Conservation (phyloP, 1,140 invertebrate species). For the Papilio glaucus region DNA sequence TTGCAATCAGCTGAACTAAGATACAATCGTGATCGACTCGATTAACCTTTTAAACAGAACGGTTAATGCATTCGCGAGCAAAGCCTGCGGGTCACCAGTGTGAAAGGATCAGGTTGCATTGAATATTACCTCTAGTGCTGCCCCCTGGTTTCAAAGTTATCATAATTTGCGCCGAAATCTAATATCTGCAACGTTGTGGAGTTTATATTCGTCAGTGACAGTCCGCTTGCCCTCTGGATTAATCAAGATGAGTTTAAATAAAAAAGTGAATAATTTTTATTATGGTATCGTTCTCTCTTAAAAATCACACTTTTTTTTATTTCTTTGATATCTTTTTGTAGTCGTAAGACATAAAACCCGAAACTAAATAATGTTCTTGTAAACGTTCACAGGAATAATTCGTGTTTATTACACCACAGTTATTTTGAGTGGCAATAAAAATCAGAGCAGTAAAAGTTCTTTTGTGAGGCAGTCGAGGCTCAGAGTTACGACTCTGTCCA, state of each 20-base stretch:
- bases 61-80: not conserved
- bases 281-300: not conserved
- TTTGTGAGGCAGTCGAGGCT: slow-evolving; percentile 5
- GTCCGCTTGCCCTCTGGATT: too few relatives aligned
- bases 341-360: not conserved
- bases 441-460: slow-evolving; percentile 31
- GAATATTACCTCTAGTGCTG: not conserved
- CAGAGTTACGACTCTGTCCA: slow-evolving; percentile 15
- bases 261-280: too few relatives aligned
- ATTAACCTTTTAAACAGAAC: not conserved
- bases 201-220: too few relatives aligned
- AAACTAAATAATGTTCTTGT: slow-evolving; percentile 29
- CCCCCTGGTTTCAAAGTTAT: too few relatives aligned
- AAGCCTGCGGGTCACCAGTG: not conserved
- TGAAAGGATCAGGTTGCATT: not conserved
- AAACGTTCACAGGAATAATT: slow-evolving; percentile 22
- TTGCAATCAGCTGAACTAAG: not conserved
- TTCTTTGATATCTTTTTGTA: slow-evolving; percentile 2
- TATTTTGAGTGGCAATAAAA: slow-evolving; percentile 34
- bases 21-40: not conserved
- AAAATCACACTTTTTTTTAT: not conserved
- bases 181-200: too few relatives aligned
- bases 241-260: too few relatives aligned
- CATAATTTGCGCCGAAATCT: too few relatives aligned
- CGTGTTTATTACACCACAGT: slow-evolving; percentile 36